Percentiles rank a stretch among this genome's conserved stretches.
phyloP scores from a whole-genome alignment of 2,113 vertebrate species.

The Scytalopus superciliaris region DNA sequence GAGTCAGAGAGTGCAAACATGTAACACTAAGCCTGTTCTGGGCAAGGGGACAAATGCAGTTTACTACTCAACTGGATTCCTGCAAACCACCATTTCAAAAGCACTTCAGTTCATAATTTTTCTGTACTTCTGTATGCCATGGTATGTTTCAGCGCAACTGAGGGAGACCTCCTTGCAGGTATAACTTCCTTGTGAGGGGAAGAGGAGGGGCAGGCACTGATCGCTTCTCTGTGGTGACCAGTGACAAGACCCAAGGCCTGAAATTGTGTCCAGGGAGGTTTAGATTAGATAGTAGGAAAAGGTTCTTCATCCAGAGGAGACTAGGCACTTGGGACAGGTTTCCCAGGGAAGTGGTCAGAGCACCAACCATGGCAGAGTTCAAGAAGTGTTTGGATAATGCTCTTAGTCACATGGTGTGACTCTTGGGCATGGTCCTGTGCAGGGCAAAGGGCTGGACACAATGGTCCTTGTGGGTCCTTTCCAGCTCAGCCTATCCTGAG shows the following conservation, averaged over 20 bases:
- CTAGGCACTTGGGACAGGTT: not conserved
- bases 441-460: not conserved
- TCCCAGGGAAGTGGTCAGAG: not conserved
- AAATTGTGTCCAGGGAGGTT: not conserved
- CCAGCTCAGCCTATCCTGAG: not conserved
- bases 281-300: not conserved
- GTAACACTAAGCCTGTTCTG: not conserved
- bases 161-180: not conserved
- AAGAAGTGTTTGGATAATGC: not conserved
- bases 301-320: not conserved
- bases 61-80: not conserved
- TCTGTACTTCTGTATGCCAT: not conserved
- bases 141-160: not conserved
- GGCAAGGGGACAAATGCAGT: not conserved
- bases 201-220: not conserved
- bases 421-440: not conserved
- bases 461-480: not conserved
- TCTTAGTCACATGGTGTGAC: not conserved
- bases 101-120: not conserved
- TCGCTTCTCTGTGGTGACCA: not conserved
- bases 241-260: not conserved
- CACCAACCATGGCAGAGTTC: not conserved
- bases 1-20: not conserved
- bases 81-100: not conserved
- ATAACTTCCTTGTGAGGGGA: not conserved